Evolutionary conservation across 2,888 invertebrate genomes (phyloP).

Genomic region (Harmothoe impar): DNA sequence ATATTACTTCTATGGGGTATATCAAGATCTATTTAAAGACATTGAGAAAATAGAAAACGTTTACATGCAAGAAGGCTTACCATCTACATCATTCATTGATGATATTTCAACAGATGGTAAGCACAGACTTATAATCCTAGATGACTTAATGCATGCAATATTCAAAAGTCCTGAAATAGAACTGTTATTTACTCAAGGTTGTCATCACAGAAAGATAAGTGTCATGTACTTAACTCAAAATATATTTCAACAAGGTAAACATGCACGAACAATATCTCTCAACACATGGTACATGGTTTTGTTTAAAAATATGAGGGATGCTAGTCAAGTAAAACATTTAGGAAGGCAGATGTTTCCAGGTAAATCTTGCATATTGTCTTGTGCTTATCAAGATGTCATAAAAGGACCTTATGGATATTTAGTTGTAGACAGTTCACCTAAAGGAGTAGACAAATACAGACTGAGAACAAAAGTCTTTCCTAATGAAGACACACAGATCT

Average conservation of each 20-base stretch:
- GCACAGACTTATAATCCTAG: too few species aligned
- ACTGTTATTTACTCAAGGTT: too few species aligned
- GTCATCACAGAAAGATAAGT: not conserved
- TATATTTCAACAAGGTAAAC: not conserved
- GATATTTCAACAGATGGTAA: not conserved
- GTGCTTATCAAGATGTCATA: not conserved
- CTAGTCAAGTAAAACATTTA: not conserved
- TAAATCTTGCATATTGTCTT: not conserved
- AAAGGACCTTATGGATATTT: not conserved
- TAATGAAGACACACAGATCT: too few species aligned
- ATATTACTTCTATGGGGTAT: not conserved
- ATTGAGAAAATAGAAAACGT: not conserved
- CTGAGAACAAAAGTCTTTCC: too few species aligned
- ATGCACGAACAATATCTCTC: not conserved
- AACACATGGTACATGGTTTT: slow-evolving; percentile 17
- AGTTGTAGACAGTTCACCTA: not conserved
- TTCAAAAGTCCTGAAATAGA: too few species aligned
- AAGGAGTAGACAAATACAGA: too few species aligned
- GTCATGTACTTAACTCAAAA: not conserved
- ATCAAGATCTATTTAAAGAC: not conserved
- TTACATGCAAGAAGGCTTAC: not conserved
- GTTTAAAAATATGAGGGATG: not conserved
- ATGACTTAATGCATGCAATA: too few species aligned
- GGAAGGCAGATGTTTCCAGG: slow-evolving; percentile 10
- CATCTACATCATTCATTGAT: not conserved